Conservation (phyloP, 1,140 invertebrate species). For the Bombus turneri region DNA sequence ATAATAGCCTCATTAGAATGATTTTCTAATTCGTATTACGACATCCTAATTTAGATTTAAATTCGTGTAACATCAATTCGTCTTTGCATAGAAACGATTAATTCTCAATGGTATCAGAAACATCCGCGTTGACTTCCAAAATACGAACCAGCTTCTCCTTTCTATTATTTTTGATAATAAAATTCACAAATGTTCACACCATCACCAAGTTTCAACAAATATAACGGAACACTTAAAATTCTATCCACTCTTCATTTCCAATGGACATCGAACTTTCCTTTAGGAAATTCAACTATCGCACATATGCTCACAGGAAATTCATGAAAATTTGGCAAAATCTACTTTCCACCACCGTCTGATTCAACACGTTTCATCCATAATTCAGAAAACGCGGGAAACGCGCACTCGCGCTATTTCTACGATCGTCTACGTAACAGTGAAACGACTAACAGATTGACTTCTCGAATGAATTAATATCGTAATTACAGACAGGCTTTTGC, state of each 20-base stretch:
- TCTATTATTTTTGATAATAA: background rate
- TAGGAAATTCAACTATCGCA: background rate
- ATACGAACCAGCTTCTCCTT: background rate
- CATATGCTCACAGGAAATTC: background rate
- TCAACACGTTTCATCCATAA: background rate
- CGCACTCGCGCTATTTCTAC: background rate
- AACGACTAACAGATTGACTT: background rate
- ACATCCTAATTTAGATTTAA: background rate
- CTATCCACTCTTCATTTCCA: background rate
- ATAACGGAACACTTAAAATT: background rate
- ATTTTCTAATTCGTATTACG: background rate
- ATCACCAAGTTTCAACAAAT: background rate
- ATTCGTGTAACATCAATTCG: too few species aligned
- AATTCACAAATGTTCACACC: background rate
- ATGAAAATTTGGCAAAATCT: background rate
- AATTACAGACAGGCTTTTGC: background rate
- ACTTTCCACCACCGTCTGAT: background rate
- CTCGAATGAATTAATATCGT: background rate
- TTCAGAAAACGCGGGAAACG: background rate
- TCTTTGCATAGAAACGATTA: too few species aligned
- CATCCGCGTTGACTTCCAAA: background rate
- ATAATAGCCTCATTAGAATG: background rate
- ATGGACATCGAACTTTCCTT: background rate
- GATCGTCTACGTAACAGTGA: background rate
- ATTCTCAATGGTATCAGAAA: too few species aligned